A percentile compares a stretch with the other conserved stretches of the same genome.
Evolutionary conservation across 1,140 invertebrate species (phyloP).

Genomic region (Brachionus rotundiformis): DNA sequence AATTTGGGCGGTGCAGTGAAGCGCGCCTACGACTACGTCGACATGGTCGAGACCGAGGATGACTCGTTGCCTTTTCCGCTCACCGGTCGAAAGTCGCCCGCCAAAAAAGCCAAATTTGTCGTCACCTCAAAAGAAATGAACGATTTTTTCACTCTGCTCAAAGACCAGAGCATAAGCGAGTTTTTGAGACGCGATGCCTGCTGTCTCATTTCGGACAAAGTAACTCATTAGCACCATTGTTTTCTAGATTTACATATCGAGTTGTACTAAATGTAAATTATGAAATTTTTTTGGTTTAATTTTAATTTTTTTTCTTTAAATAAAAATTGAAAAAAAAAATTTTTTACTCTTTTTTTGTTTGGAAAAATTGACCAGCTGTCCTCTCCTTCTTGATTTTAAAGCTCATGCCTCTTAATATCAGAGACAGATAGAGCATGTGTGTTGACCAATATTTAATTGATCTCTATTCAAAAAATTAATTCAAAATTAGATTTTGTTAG

Average conservation of each 20-base stretch:
- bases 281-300: too few relatives aligned
- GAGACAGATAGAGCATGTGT: too few relatives aligned
- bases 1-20: conserved; percentile 9
- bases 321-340: not conserved
- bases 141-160: conserved; percentile 35
- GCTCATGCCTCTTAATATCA: too few relatives aligned
- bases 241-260: too few relatives aligned
- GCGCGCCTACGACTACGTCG: conserved; percentile 29
- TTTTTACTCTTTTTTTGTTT: not conserved
- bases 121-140: conserved; percentile 52
- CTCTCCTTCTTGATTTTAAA: too few relatives aligned
- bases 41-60: conserved; percentile 27
- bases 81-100: conserved; percentile 9
- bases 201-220: conserved; percentile 61
- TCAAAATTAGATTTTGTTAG: too few relatives aligned
- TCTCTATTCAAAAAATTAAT: too few relatives aligned
- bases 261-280: too few relatives aligned
- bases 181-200: conserved; percentile 59
- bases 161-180: conserved; percentile 58
- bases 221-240: conserved; percentile 54
- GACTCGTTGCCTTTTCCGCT: not conserved
- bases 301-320: too few relatives aligned
- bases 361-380: too few relatives aligned
- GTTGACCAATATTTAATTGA: too few relatives aligned
- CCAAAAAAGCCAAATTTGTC: conserved; percentile 47